A percentile compares a stretch with the other conserved stretches of the same genome.
Conservation (phyloP, 1,140 invertebrate species). For the Anoplolepis gracilipes region DNA sequence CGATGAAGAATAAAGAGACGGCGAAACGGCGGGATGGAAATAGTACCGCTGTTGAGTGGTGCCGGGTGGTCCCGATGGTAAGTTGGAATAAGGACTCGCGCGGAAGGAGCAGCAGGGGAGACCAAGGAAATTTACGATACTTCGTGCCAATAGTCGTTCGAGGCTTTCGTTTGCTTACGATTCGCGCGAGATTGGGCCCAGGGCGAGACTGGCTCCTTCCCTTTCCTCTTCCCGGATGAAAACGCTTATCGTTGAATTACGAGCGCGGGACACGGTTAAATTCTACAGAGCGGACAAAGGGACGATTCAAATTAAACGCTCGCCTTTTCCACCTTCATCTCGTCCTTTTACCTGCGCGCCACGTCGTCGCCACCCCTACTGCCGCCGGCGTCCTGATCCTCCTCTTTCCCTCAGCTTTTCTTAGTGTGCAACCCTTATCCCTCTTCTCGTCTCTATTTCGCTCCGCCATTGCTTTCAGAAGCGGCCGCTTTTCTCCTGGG, state of each 20-base stretch:
- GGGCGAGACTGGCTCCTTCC: neutral
- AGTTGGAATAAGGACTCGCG: conserved; percentile 19
- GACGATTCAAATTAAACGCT: conserved; percentile 79
- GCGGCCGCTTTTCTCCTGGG: conserved; percentile 37
- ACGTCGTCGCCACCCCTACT: neutral
- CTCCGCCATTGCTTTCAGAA: conserved; percentile 45
- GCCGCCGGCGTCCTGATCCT: neutral
- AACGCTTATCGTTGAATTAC: conserved; percentile 73
- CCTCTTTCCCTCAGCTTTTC: conserved; percentile 17
- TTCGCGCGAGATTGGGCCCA: conserved; percentile 66
- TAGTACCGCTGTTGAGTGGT: conserved; percentile 23
- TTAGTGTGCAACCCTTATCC: conserved; percentile 44
- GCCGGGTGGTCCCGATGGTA: conserved; percentile 7
- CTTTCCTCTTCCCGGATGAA: conserved; percentile 17
- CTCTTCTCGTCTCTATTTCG: conserved; percentile 37
- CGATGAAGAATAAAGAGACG: conserved; percentile 31
- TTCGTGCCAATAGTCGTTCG: conserved; percentile 64
- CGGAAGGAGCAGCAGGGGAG: neutral
- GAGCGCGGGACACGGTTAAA: conserved; percentile 67
- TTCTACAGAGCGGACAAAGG: conserved; percentile 73
- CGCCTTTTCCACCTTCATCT: conserved; percentile 64
- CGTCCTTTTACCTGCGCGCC: conserved; percentile 46
- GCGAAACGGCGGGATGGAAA: conserved; percentile 55
- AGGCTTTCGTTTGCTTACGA: conserved; percentile 62
- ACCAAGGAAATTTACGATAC: conserved; percentile 60